Evolutionary conservation across 2,888 invertebrate genomes (phyloP).

Genomic region (Cremastinae sp.): DNA sequence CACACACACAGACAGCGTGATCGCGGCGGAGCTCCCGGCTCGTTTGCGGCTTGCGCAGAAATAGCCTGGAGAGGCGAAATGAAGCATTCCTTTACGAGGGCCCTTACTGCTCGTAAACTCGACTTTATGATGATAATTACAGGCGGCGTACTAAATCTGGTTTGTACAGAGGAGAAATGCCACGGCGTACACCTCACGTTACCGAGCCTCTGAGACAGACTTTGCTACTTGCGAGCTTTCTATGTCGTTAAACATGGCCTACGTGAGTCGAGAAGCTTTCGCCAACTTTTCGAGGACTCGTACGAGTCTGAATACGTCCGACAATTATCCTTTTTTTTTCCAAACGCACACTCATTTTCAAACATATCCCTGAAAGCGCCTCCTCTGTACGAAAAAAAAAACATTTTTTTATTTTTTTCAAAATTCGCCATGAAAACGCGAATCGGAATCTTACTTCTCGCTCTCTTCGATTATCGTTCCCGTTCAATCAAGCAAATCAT

Average conservation of each 20-base stretch:
- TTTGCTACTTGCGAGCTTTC: conserved; percentile 39
- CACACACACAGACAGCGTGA: conserved; percentile 21
- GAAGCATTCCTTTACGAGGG: conserved; percentile 81
- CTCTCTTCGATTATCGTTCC: conserved; percentile 58
- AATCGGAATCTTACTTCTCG: conserved; percentile 28
- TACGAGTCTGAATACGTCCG: conserved; percentile 13
- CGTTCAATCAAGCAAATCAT: conserved; percentile 77
- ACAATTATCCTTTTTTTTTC: conserved; percentile 27
- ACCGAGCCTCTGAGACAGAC: conserved; percentile 25
- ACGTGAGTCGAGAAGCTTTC: conserved; percentile 55
- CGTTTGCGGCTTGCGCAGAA: conserved; percentile 40
- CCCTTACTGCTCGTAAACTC: conserved; percentile 80
- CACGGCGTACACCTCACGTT: conserved; percentile 46
- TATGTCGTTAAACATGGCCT: conserved; percentile 57
- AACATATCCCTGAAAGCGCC: no score
- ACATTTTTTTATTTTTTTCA: no score
- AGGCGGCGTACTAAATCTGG: conserved; percentile 79
- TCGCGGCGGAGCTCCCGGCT: conserved; percentile 38
- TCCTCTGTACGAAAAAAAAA: no score
- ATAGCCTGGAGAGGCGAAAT: conserved; percentile 74
- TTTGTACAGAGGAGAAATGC: conserved; percentile 65
- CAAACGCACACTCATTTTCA: not conserved
- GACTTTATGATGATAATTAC: conserved; percentile 81
- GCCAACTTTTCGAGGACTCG: conserved; percentile 43
- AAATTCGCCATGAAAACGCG: conserved; percentile 22